Conservation (phyloP, 2,797 vertebrate species). For the Sitta carolinensis region DNA sequence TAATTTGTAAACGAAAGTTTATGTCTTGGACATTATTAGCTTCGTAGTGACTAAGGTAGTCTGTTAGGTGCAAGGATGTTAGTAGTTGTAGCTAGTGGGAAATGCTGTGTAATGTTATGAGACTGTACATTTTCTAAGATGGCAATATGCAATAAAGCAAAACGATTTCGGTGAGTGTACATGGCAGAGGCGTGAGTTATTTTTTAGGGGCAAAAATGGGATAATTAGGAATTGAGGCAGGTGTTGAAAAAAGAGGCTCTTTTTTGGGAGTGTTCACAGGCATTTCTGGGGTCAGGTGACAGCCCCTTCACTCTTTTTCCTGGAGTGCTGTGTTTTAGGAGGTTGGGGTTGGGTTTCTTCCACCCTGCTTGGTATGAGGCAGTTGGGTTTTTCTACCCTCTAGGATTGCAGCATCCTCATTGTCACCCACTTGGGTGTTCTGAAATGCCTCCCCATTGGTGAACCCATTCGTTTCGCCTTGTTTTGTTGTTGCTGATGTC, state of each 20-base stretch:
- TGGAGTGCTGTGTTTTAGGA: not conserved
- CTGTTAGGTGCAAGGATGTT: conserved; percentile 77
- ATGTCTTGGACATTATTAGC: conserved; percentile 72
- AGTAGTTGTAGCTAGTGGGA: conserved; percentile 70
- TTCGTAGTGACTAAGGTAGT: conserved; percentile 75
- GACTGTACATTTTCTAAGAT: conserved; percentile 81
- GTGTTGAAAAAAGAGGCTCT: not conserved
- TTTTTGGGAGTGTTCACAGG: not conserved
- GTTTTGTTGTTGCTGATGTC: accelerated
- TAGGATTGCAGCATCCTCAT: not conserved
- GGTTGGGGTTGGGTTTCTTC: not conserved
- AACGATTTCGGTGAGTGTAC: conserved; percentile 65
- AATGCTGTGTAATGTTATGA: conserved; percentile 77
- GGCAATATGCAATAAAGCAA: conserved; percentile 84
- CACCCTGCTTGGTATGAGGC: not conserved
- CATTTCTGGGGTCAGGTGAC: not conserved
- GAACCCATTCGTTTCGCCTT: accelerated
- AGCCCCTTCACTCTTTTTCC: not conserved
- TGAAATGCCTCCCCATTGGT: not conserved
- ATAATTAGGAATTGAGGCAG: not conserved
- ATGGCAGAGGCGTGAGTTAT: conserved; percentile 35
- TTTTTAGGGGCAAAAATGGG: not conserved
- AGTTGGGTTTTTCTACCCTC: not conserved
- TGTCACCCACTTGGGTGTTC: not conserved
- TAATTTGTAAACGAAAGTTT: conserved; percentile 81